Conservation (phyloP, 2,797 vertebrate species). For the Peromyscus melanophrys region DNA sequence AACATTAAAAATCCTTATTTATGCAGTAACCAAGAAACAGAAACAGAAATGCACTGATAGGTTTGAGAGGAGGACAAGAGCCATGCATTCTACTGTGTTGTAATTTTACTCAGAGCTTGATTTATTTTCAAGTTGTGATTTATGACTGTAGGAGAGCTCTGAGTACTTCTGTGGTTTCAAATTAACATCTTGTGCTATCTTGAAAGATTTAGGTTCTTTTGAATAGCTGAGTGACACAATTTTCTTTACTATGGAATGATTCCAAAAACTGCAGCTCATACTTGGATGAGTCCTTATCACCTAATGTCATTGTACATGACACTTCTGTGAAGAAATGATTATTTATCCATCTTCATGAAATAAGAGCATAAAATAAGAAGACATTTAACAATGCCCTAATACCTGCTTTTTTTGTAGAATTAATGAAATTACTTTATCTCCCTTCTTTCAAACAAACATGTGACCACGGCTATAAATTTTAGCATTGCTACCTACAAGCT, state of each 20-base stretch:
- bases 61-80: not conserved
- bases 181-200: constrained; percentile 74
- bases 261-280: constrained; percentile 72
- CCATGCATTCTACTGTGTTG: not conserved
- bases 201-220: constrained; percentile 78
- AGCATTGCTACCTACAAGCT: not conserved
- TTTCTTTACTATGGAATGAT: constrained; percentile 77
- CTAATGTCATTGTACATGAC: constrained; percentile 24
- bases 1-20: not conserved
- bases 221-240: constrained; percentile 63
- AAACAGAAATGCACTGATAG: not conserved
- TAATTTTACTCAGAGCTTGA: constrained; percentile 34
- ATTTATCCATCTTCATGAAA: constrained; percentile 25
- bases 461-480: not conserved
- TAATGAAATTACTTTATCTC: not conserved
- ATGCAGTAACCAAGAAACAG: not conserved
- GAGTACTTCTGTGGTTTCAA: constrained; percentile 68
- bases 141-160: constrained; percentile 70
- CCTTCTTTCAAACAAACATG: not conserved
- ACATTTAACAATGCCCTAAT: not conserved
- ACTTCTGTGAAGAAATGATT: constrained; percentile 55
- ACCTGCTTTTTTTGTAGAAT: not conserved
- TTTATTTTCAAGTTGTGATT: constrained; percentile 74
- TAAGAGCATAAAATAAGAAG: not conserved
- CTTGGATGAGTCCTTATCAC: constrained; percentile 64